Conservation (phyloP, 1,140 invertebrate species). For the Helicoverpa zea region DNA sequence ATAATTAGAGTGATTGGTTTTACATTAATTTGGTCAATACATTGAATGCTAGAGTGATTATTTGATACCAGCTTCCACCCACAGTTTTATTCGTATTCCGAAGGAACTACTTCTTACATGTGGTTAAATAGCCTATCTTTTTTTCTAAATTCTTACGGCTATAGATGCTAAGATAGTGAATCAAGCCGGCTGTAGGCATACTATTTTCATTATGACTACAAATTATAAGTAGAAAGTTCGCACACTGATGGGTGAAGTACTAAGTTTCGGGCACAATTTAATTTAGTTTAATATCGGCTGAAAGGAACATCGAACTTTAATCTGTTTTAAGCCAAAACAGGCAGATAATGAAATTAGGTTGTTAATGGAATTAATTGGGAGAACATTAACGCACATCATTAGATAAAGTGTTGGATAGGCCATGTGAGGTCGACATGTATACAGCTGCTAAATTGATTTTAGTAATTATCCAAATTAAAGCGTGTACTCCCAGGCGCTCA, state of each 20-base stretch:
- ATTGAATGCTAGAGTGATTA: too few species aligned
- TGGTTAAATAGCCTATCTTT: too few species aligned
- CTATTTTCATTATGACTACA: background rate
- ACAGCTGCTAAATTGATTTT: conserved; percentile 21
- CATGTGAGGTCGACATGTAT: background rate
- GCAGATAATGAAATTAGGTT: conserved; percentile 40
- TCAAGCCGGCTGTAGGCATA: too few species aligned
- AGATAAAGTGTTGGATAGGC: conserved; percentile 44
- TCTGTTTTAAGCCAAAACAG: conserved; percentile 32
- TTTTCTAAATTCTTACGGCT: too few species aligned
- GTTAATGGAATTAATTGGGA: conserved; percentile 42
- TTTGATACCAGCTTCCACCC: too few species aligned
- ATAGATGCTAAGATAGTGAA: too few species aligned
- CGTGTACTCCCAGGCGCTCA: too few species aligned
- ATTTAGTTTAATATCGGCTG: conserved; percentile 31
- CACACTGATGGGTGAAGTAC: background rate
- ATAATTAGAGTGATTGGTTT: too few species aligned
- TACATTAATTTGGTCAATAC: too few species aligned
- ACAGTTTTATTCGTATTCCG: too few species aligned
- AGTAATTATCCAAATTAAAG: conserved; percentile 1
- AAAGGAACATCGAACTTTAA: conserved; percentile 32
- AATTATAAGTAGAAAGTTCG: background rate
- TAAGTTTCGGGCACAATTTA: conserved; percentile 24
- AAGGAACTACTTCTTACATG: too few species aligned
- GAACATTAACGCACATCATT: conserved; percentile 43